Percentiles rank a stretch among this genome's conserved stretches.
phyloP scores from a whole-genome alignment of 2,888 invertebrate genomes.

The Sesia apiformis region DNA sequence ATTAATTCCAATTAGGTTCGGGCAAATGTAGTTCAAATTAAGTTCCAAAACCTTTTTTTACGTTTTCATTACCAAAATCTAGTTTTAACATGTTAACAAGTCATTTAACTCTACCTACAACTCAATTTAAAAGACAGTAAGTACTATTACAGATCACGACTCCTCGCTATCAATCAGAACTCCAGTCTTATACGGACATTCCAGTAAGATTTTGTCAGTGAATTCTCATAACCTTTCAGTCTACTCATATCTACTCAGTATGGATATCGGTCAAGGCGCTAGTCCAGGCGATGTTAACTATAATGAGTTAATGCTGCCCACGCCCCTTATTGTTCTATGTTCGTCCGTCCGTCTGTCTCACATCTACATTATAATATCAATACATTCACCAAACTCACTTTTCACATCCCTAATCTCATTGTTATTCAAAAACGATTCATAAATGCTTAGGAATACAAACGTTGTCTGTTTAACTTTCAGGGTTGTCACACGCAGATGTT shows the following conservation, averaged over 20 bases:
- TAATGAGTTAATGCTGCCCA: constrained; percentile 66
- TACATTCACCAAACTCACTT: constrained; percentile 26
- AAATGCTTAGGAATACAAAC: neutral
- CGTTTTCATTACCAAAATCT: no score
- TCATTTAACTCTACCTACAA: no score
- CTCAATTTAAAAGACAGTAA: no score
- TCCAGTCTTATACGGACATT: neutral
- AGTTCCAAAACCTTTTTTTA: no score
- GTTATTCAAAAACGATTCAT: neutral
- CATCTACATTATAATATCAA: constrained; percentile 60
- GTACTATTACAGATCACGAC: neutral
- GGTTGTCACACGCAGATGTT: constrained; percentile 5
- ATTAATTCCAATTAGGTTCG: no score
- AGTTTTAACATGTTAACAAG: no score
- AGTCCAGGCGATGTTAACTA: constrained; percentile 47
- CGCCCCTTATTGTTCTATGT: constrained; percentile 66
- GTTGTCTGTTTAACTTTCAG: neutral
- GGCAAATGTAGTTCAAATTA: no score
- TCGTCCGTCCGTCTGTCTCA: constrained; percentile 48
- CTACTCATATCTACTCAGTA: constrained; percentile 32
- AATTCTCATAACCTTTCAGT: constrained; percentile 22
- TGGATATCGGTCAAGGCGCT: constrained; percentile 66
- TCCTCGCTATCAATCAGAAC: neutral
- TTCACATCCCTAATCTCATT: constrained; percentile 1
- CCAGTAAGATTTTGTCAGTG: constrained; percentile 5